Percentiles rank a stretch among this genome's conserved stretches.
Conservation (phyloP, 1,140 invertebrate species). For the Pseudomyrmex dendroicus region DNA sequence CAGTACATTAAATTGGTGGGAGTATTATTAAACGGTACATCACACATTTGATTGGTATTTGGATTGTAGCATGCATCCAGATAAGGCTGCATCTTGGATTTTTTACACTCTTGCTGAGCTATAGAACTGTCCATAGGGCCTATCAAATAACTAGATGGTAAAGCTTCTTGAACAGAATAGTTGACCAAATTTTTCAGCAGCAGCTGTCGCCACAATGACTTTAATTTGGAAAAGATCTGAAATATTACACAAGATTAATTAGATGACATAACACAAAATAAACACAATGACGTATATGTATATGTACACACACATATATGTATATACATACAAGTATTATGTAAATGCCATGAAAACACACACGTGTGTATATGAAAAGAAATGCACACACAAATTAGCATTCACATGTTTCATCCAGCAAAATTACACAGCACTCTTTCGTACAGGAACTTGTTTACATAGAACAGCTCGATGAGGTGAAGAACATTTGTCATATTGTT, state of each 20-base stretch:
- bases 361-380: not conserved
- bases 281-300: too few species aligned
- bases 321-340: too few species aligned
- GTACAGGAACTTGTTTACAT: not conserved
- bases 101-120: conserved; percentile 64
- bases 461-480: not conserved
- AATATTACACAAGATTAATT: not conserved
- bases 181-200: conserved; percentile 71
- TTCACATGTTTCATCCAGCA: not conserved
- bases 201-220: conserved; percentile 64
- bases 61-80: conserved; percentile 63
- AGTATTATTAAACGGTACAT: conserved; percentile 41
- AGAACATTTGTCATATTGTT: not conserved
- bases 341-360: too few species aligned
- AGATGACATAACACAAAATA: not conserved
- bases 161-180: conserved; percentile 65
- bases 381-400: not conserved
- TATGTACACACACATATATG: too few species aligned
- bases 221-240: conserved; percentile 69
- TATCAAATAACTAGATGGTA: conserved; percentile 68
- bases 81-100: conserved; percentile 75
- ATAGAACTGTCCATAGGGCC: conserved; percentile 56
- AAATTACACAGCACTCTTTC: not conserved
- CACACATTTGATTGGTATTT: conserved; percentile 40
- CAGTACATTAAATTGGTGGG: conserved; percentile 25